These are phyloP conservation scores for Seriola quinqueradiata DNA, from an alignment of 2,113 vertebrate genomes.

Conservation along the genomic window DNA sequence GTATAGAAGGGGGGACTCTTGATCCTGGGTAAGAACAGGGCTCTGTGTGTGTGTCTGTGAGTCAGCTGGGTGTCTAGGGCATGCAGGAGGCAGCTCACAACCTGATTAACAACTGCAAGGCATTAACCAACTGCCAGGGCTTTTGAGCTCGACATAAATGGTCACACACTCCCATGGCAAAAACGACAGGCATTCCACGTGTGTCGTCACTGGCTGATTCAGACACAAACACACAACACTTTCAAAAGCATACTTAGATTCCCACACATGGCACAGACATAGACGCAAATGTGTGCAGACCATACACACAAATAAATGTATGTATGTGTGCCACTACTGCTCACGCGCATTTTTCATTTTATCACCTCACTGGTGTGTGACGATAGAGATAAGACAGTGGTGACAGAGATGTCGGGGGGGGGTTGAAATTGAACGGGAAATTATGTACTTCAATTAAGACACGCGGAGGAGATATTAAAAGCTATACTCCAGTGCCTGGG, in stretches of 20 bases:
- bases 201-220: conserved; percentile 3
- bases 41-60: conserved; percentile 26
- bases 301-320: conserved; percentile 13
- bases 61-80: conserved; percentile 63
- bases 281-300: background rate
- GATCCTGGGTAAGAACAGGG: conserved; percentile 42
- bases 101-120: conserved; percentile 68
- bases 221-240: conserved; percentile 4
- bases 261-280: background rate
- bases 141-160: conserved; percentile 53
- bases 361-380: conserved; percentile 78
- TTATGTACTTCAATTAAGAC: conserved; percentile 84
- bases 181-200: conserved; percentile 38
- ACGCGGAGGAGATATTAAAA: conserved; percentile 77
- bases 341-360: conserved; percentile 67
- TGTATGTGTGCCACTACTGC: conserved; percentile 22
- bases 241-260: background rate
- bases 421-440: conserved; percentile 79
- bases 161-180: conserved; percentile 44
- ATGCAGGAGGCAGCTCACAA: conserved; percentile 39
- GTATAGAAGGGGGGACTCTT: conserved; percentile 47
- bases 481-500: conserved; percentile 75
- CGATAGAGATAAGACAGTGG: conserved; percentile 75
- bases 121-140: conserved; percentile 58
- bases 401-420: conserved; percentile 76